Conservation (phyloP, 1,140 invertebrate genomes). For the Sesamia nonagrioides region DNA sequence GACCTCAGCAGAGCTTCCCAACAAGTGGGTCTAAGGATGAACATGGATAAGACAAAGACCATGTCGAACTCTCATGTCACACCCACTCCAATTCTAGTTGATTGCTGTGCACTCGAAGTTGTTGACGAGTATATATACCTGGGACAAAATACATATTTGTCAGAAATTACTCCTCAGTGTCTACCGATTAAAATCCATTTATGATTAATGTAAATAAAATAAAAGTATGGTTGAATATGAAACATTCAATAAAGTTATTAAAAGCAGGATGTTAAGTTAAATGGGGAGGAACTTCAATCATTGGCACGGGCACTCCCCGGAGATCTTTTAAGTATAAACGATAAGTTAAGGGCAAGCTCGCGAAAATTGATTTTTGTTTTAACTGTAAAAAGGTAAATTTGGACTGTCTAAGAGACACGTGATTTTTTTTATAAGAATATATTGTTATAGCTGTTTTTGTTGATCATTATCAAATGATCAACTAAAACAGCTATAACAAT, state of each 20-base stretch:
- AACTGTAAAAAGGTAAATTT: background rate
- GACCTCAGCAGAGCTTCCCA: too few species aligned
- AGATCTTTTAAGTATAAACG: constrained; percentile 39
- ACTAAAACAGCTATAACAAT: too few species aligned
- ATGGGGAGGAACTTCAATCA: constrained; percentile 43
- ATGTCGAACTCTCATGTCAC: too few species aligned
- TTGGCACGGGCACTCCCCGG: constrained; percentile 13
- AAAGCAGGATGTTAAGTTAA: constrained; percentile 39
- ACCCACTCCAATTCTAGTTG: too few species aligned
- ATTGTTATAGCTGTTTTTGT: background rate
- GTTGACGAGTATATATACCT: too few species aligned
- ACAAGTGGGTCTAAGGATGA: too few species aligned
- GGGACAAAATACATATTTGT: too few species aligned
- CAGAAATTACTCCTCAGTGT: too few species aligned
- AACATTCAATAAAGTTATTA: constrained; percentile 44
- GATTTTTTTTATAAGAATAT: background rate
- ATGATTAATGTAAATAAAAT: background rate
- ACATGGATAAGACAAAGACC: too few species aligned
- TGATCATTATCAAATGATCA: too few species aligned
- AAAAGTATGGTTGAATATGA: constrained; percentile 38
- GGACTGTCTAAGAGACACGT: background rate
- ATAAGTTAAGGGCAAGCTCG: constrained; percentile 33
- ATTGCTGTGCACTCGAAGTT: too few species aligned
- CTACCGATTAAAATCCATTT: too few species aligned
- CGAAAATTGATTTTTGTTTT: constrained; percentile 6